phyloP scores from a whole-genome alignment of 2,888 invertebrate genomes.

The Noctua comes region DNA sequence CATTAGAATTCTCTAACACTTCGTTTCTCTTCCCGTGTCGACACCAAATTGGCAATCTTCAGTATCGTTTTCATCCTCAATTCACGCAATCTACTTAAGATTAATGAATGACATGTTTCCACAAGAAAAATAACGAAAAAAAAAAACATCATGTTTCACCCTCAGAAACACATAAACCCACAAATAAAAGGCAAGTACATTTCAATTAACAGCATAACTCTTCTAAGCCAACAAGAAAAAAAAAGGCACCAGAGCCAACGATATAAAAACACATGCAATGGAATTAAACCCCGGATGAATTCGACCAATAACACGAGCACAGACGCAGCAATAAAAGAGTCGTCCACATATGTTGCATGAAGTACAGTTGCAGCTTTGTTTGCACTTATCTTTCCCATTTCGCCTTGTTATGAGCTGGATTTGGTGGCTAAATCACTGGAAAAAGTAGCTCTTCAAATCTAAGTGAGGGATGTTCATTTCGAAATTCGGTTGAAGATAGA shows the following conservation, averaged over 20 bases:
- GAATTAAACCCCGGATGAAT: conserved; percentile 73
- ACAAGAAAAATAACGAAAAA: background rate
- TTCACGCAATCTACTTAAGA: background rate
- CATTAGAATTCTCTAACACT: background rate
- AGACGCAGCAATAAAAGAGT: conserved; percentile 82
- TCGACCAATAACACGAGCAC: conserved; percentile 71
- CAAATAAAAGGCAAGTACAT: conserved; percentile 66
- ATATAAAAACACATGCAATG: conserved; percentile 74
- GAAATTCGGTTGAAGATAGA: background rate
- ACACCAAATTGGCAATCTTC: background rate
- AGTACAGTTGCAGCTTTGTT: conserved; percentile 61
- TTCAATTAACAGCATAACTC: conserved; percentile 76
- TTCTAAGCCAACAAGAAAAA: conserved; percentile 56
- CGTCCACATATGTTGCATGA: conserved; percentile 81
- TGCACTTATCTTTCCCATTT: conserved; percentile 63
- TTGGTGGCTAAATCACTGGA: conserved; percentile 62
- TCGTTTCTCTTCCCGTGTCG: background rate
- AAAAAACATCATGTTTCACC: conserved; percentile 10
- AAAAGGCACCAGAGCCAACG: conserved; percentile 66
- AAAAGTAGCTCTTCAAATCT: conserved; percentile 2
- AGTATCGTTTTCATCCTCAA: background rate
- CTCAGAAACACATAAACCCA: conserved; percentile 49
- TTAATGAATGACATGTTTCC: background rate
- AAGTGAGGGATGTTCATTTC: conserved; percentile 9
- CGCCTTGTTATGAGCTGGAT: conserved; percentile 75